A percentile compares a stretch with the other conserved stretches of the same genome.
Evolutionary conservation across 1,140 invertebrate genomes (phyloP).

Genomic region (Drosophila ironensis): DNA sequence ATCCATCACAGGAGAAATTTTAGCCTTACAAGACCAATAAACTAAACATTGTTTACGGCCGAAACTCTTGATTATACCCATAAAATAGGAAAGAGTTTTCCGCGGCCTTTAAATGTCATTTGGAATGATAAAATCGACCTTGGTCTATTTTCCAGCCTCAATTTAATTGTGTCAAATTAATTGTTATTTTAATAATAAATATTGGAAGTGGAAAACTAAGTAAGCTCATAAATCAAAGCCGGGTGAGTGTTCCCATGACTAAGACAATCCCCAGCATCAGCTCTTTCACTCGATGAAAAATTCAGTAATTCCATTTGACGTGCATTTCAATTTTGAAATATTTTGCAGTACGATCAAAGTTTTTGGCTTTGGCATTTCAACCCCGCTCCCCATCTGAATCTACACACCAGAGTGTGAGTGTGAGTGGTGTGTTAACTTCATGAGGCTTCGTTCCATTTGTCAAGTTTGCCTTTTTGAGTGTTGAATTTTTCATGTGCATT

Average conservation of each 20-base stretch:
- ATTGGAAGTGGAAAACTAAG: background rate
- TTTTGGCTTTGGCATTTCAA: conserved; percentile 53
- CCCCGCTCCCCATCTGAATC: background rate
- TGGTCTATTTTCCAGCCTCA: too few species aligned
- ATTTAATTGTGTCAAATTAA: too few species aligned
- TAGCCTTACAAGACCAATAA: background rate
- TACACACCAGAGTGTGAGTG: too few species aligned
- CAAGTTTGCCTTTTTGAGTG: conserved; percentile 74
- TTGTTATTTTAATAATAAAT: background rate
- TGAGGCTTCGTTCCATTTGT: conserved; percentile 35
- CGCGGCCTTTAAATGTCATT: background rate
- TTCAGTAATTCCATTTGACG: conserved; percentile 53
- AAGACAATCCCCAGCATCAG: conserved; percentile 20
- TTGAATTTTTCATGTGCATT: conserved; percentile 80
- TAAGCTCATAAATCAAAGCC: background rate
- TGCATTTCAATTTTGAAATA: conserved; percentile 65
- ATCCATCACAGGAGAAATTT: conserved; percentile 7
- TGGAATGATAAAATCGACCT: background rate
- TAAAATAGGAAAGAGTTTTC: too few species aligned
- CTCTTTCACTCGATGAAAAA: conserved; percentile 61
- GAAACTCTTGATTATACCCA: too few species aligned
- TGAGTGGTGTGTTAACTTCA: background rate
- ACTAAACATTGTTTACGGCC: too few species aligned
- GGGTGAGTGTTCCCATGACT: conserved; percentile 22
- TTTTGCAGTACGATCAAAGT: conserved; percentile 56